Evolutionary conservation across 1,140 invertebrate species (phyloP).

Genomic region (Drosophila varians): DNA sequence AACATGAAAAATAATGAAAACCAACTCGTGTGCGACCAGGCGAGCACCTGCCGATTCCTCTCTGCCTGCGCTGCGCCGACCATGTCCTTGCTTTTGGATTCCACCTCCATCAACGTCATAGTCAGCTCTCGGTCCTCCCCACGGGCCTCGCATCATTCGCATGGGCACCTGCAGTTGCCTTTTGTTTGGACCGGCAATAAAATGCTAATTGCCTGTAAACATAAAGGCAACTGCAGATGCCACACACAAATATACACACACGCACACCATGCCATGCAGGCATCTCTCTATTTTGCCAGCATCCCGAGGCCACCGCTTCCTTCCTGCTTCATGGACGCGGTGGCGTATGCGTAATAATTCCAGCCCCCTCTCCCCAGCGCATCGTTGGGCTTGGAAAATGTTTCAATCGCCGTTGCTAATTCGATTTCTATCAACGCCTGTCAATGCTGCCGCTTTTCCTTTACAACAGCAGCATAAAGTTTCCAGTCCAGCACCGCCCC

Average conservation of each 20-base stretch:
- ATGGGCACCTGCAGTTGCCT: constrained; percentile 69
- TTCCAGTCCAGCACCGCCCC: constrained; percentile 4
- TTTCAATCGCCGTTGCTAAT: constrained; percentile 57
- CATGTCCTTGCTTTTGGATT: background rate
- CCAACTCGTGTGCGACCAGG: constrained; percentile 61
- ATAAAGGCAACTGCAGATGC: constrained; percentile 67
- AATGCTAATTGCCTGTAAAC: constrained; percentile 78
- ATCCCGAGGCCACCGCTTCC: background rate
- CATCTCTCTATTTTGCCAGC: constrained; percentile 24
- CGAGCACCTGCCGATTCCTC: constrained; percentile 25
- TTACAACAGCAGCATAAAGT: background rate
- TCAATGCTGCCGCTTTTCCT: constrained; percentile 53
- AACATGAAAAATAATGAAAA: constrained; percentile 77
- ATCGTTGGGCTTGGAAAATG: constrained; percentile 24
- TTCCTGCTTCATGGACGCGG: constrained; percentile 23
- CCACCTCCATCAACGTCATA: constrained; percentile 16
- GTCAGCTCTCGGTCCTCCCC: constrained; percentile 2
- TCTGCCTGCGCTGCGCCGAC: no score
- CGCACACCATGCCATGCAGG: constrained; percentile 11
- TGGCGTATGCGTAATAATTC: constrained; percentile 72
- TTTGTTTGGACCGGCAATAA: constrained; percentile 72
- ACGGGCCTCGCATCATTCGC: constrained; percentile 47
- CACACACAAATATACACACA: constrained; percentile 14
- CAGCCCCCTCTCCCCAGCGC: constrained; percentile 3
- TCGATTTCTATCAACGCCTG: constrained; percentile 68